Evolutionary conservation across 2,888 invertebrate genomes (phyloP).

Genomic region (Acrobasis repandana): DNA sequence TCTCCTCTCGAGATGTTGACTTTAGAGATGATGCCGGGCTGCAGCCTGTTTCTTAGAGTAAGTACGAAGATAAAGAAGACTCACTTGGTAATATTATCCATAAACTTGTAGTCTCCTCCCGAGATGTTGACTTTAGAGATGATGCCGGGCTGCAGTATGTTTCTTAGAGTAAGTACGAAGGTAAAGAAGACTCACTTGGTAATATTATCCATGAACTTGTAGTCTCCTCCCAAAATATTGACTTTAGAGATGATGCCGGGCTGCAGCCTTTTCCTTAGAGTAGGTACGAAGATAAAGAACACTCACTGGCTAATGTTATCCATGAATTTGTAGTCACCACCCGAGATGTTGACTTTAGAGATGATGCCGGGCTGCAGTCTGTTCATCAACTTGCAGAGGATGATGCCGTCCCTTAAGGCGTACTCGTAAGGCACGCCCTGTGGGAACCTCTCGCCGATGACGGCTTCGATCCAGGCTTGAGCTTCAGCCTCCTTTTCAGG

Average conservation of each 20-base stretch:
- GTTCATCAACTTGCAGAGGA: constrained; percentile 95
- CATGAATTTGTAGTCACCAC: constrained; percentile 98
- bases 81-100: too few relatives aligned
- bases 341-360: constrained; percentile 90
- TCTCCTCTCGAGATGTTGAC: too few relatives aligned
- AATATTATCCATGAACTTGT: too few relatives aligned
- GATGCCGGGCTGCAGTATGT: too few relatives aligned
- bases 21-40: too few relatives aligned
- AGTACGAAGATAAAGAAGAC: too few relatives aligned
- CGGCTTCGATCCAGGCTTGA: constrained; percentile 92
- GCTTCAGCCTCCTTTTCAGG: constrained; percentile 91
- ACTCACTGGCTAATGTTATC: constrained; percentile 96
- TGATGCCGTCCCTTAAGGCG: constrained; percentile 91
- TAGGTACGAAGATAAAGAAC: not conserved
- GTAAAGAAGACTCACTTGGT: too few relatives aligned
- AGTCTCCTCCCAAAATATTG: too few relatives aligned
- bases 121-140: too few relatives aligned
- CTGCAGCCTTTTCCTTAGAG: constrained; percentile 92
- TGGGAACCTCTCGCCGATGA: constrained; percentile 90
- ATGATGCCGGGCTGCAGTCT: constrained; percentile 92
- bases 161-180: too few relatives aligned
- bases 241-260: constrained; percentile 75
- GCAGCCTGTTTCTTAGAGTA: too few relatives aligned
- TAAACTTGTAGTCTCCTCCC: too few relatives aligned
- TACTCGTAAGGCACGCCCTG: constrained; percentile 88